These are phyloP conservation scores for Botrylloides violaceus DNA, from an alignment of 23 tunicate genomes.

Conservation along the genomic window DNA sequence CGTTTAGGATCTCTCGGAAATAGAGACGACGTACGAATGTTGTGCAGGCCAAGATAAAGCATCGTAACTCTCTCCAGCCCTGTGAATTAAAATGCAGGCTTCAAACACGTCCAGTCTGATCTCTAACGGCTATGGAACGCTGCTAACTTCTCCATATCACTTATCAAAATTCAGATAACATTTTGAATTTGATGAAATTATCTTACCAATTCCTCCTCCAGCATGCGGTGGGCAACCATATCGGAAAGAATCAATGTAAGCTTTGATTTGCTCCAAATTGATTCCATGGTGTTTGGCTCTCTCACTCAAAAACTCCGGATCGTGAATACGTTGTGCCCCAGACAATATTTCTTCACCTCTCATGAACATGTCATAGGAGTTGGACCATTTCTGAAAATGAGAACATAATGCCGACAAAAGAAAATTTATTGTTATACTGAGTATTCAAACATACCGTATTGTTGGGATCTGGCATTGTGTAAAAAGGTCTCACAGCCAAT, in stretches of 20 bases:
- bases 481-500: constrained; percentile 94
- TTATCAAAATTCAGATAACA: background rate
- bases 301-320: constrained; percentile 88
- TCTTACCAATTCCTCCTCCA: constrained; percentile 96
- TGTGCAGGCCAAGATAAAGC: constrained; percentile 94
- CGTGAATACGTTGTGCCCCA: constrained; percentile 98
- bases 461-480: constrained; percentile 99
- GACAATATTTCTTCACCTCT: constrained; percentile 97
- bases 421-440: too few relatives aligned
- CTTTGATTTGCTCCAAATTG: constrained; percentile 63
- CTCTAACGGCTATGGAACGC: background rate
- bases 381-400: constrained; percentile 80
- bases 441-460: constrained; percentile 59
- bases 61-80: constrained; percentile 97
- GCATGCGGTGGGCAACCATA: constrained; percentile 99
- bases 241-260: constrained; percentile 93
- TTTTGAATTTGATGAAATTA: too few relatives aligned
- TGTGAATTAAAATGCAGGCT: constrained; percentile 23
- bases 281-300: constrained; percentile 97
- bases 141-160: background rate
- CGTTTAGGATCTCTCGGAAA: constrained; percentile 99
- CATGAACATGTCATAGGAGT: constrained; percentile 99
- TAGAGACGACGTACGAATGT: constrained; percentile 88
- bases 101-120: too few relatives aligned
- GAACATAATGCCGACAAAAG: too few relatives aligned